Base-by-base conservation (phyloP, 2,888 invertebrate species). In the Tinea semifulvella region DNA sequence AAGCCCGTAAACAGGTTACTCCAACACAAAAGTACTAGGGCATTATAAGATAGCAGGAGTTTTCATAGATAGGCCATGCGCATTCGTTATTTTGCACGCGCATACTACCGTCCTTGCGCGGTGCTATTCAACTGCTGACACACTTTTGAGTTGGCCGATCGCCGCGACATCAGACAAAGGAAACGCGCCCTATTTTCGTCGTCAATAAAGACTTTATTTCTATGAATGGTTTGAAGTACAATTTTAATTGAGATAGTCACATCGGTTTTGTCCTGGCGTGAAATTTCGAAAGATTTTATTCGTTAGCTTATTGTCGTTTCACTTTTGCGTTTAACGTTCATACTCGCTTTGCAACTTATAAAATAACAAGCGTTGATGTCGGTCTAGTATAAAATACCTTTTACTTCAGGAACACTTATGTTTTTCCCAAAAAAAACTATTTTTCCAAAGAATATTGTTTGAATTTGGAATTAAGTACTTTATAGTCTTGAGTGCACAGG, bases 51-150 rank as follows among this genome's bases (percentile, higher is more conserved):
- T n/a, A n/a, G 28, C 8, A 22, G 25, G 25, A 22, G 25, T 5
- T 22, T 22, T 8, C 5, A 36, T 36, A 36, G 36, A 36, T 36
- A 36, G 36, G 18, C 31, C 4, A 11, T 4, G 39, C 58, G 75
- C 74, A 72, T 76, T 66, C 69, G 75, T 55, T 61, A 63, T 72
- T 70, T 71, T 72, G 70, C 28, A 55, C 69, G 76, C 74, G 64
- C 73, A 65, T 58, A 68, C 69, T 63, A 63, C 57, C 69, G 79
- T 69, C 79, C 79, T 79, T 77, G 76, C 66, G 57, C 52, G 25
- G 65, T 69, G 74, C 69, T 74, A 63, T 77, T 79, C 77, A 79
- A 77, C 77, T 70, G 68, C 60, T 79, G 79, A 79, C 79, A 79
- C 66, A 79, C 72, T 75, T 79, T 75, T 69, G 68, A 74, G 61